Percentiles rank a stretch among this genome's conserved stretches.
These are phyloP conservation scores for Hemibagrus wyckioides DNA, from an alignment of 2,113 vertebrate species.

Conservation along the genomic window DNA sequence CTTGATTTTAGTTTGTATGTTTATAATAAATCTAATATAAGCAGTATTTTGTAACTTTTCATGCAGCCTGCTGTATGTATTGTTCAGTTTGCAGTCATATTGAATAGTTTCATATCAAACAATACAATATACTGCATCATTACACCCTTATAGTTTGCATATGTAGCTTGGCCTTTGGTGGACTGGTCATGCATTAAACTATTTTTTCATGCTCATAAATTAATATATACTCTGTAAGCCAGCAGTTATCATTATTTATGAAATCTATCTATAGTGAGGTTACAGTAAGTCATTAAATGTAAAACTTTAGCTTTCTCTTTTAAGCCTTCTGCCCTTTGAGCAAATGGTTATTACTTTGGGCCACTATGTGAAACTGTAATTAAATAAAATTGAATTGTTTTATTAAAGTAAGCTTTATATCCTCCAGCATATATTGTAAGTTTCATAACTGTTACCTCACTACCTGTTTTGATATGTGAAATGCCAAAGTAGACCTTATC, in stretches of 20 bases:
- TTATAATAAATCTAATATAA: not conserved
- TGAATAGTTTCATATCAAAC: not conserved
- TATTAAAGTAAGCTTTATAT: not conserved
- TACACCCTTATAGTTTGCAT: not conserved
- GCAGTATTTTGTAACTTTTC: not conserved
- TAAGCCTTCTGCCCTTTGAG: not conserved
- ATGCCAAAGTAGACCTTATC: conserved; percentile 43
- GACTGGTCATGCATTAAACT: not conserved
- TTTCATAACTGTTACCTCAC: not conserved
- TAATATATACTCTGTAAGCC: not conserved
- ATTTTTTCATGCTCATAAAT: not conserved
- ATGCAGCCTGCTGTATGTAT: not conserved
- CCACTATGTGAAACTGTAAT: not conserved
- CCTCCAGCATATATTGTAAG: not conserved
- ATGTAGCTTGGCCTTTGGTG: not conserved
- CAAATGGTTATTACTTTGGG: not conserved
- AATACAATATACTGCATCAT: not conserved
- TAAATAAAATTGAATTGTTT: not conserved
- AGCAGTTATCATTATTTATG: not conserved
- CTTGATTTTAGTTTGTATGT: not conserved
- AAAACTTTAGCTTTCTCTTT: not conserved
- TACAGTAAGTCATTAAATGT: not conserved
- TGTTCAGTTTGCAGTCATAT: not conserved
- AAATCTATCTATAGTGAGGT: not conserved
- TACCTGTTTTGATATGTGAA: conserved; percentile 4